Evolutionary conservation across 1,140 invertebrate species (phyloP), one percentile per base, ranked within the genome.

Genomic region (Zaprionus inermis): DNA sequence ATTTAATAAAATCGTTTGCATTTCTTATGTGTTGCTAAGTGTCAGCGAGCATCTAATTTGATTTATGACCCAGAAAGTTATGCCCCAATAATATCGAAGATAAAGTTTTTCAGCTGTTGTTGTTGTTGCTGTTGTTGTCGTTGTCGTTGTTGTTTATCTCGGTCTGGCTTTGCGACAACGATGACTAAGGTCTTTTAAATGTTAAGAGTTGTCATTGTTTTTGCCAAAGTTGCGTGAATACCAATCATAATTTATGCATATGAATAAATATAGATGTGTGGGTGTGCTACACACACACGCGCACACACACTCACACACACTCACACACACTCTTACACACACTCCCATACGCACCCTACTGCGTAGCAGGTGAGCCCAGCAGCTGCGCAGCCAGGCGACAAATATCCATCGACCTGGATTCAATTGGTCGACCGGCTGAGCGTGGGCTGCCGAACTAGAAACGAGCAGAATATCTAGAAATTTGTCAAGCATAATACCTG

Each of bases 21-120:
- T 88, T 89, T 83, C 83, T 86, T 86, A 86, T 86, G 84, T 88
- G 83, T 86, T 88, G 76, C 84, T 81, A 80, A 86, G 83, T 86
- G 83, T 89, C 83, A 86, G 77, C 83, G 84, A 70, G 73, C 72
- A 79, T 83, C 76, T 86, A 89, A 83, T 89, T 89, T 89, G 83
- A 86, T 86, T 86, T 86, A 86, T 89, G 83, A 74, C 69, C 83
- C 72, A 72, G 76, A 88, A 81, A 88, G 84, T 88, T 88, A 86
- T 86, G 83, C 83, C 84, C 84, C 84, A 88, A 86, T 88, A 86
- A 88, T 88, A 86, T 83, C 76, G 79, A 80, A 83, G 68, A 76
- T 60, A 83, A 86, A 86, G 51, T 86, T 86, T 88, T 82, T 79
- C 64, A 56, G 60, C 78, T 63, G 4, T 56, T n/a, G 22, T 60